phyloP scores from a whole-genome alignment of 2,888 invertebrate species.

The Petrophora chlorosata region DNA sequence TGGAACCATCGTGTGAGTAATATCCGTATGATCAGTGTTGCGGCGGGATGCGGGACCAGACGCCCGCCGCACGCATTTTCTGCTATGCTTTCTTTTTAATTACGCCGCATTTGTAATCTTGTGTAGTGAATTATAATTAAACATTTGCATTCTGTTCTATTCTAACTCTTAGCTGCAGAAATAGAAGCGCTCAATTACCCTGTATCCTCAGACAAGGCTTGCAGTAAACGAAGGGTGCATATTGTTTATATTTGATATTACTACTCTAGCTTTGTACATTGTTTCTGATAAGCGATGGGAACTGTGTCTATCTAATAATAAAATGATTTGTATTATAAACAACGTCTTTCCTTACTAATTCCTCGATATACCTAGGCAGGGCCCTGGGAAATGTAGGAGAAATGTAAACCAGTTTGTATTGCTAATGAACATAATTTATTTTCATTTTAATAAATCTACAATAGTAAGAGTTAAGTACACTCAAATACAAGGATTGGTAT shows the following conservation, averaged over 20 bases:
- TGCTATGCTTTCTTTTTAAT: constrained; percentile 79
- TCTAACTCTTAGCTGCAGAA: constrained; percentile 77
- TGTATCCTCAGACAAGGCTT: constrained; percentile 82
- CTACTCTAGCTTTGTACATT: constrained; percentile 88
- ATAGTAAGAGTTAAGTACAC: constrained; percentile 81
- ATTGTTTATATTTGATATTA: constrained; percentile 85
- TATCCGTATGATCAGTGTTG: constrained; percentile 57
- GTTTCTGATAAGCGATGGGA: constrained; percentile 88
- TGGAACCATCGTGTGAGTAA: constrained; percentile 82
- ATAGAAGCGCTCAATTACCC: constrained; percentile 83
- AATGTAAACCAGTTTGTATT: constrained; percentile 52
- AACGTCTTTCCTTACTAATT: constrained; percentile 50
- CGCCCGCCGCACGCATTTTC: constrained; percentile 55
- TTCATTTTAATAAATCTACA: constrained; percentile 81
- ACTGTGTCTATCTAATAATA: constrained; percentile 88
- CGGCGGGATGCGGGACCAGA: constrained; percentile 43
- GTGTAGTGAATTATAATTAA: constrained; percentile 73
- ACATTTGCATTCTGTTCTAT: constrained; percentile 80
- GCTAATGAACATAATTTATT: constrained; percentile 82
- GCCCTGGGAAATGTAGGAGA: constrained; percentile 10
- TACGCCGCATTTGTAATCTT: constrained; percentile 77
- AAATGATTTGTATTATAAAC: constrained; percentile 88
- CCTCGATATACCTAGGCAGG: neutral
- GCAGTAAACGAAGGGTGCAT: constrained; percentile 84
- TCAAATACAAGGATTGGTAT: constrained; percentile 83